phyloP scores from a whole-genome alignment of 2,113 vertebrate species.

The Laticauda colubrina region DNA sequence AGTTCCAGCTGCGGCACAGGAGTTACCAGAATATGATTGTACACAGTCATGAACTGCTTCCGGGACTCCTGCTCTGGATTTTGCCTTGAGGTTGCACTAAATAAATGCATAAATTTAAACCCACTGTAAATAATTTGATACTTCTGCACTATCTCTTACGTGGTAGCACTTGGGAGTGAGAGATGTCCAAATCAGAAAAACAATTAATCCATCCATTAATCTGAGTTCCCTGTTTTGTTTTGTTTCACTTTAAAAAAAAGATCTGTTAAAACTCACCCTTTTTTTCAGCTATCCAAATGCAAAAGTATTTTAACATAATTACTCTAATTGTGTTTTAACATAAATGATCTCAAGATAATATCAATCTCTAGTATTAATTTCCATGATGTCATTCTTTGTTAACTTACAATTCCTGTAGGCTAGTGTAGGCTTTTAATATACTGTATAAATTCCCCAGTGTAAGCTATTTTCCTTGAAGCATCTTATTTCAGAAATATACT shows the following conservation, averaged over 20 bases:
- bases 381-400: not conserved
- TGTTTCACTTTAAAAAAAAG: not conserved
- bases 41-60: no score
- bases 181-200: not conserved
- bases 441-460: not conserved
- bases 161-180: not conserved
- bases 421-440: not conserved
- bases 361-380: not conserved
- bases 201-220: not conserved
- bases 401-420: not conserved
- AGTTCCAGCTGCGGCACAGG: no score
- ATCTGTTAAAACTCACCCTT: not conserved
- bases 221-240: not conserved
- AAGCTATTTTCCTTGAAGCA: not conserved
- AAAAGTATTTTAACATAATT: not conserved
- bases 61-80: no score
- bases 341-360: not conserved
- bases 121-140: not conserved
- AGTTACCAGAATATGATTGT: no score
- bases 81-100: not conserved
- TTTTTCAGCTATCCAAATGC: not conserved
- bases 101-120: not conserved
- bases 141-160: not conserved
- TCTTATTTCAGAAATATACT: not conserved
- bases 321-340: not conserved